Percentiles rank a stretch among this genome's conserved stretches.
Conservation (phyloP, 2,797 vertebrate species). For the Ispidina picta region DNA sequence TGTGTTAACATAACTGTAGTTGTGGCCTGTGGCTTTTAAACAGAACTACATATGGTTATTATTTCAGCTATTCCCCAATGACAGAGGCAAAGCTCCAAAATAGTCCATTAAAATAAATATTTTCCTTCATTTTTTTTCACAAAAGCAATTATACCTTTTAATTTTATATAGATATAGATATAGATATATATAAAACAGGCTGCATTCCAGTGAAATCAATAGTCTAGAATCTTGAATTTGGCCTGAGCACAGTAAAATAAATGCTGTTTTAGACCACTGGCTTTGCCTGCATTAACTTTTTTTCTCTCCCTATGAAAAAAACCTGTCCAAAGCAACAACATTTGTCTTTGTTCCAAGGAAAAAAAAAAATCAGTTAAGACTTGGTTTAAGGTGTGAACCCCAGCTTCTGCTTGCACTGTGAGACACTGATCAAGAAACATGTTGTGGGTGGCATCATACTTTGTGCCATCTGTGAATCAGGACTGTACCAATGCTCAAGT, state of each 20-base stretch:
- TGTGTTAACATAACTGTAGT: neutral
- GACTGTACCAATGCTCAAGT: neutral
- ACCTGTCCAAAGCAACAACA: neutral
- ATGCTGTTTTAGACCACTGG: neutral
- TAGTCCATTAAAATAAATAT: neutral
- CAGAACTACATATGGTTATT: slow-evolving; percentile 8
- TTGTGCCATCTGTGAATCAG: neutral
- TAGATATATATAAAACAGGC: neutral
- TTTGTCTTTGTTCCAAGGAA: neutral
- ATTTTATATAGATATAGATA: slow-evolving; percentile 6
- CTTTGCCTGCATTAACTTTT: neutral
- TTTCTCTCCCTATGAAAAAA: neutral
- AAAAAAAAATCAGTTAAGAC: neutral
- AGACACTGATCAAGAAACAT: neutral
- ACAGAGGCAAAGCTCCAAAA: slow-evolving; percentile 12
- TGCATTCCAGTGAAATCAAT: neutral
- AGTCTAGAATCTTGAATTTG: neutral
- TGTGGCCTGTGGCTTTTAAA: slow-evolving; percentile 32
- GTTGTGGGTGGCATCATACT: neutral
- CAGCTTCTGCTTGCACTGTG: neutral
- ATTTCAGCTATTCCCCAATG: slow-evolving; percentile 23
- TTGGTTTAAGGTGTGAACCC: neutral
- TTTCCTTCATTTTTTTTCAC: neutral
- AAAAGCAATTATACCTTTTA: neutral
- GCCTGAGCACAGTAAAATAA: neutral